Base-by-base conservation (phyloP, 2,888 invertebrate genomes). In the Caenorhabditis plicata region DNA sequence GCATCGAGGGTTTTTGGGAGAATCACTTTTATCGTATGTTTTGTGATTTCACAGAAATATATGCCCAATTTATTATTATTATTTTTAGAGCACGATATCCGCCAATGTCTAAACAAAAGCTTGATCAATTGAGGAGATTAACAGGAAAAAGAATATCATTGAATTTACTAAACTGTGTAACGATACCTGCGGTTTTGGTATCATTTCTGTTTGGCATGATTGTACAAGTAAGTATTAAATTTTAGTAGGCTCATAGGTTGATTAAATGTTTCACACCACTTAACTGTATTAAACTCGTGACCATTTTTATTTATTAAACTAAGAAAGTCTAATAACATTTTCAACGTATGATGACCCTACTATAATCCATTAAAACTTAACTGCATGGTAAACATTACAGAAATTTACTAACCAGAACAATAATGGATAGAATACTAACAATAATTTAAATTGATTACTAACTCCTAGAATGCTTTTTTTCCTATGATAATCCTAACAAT, bases 1-100 rank as follows among this genome's bases (percentile, higher is more conserved):
- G n/a, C 74, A 77, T 41, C 52, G 75, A 29, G 72, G 74, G 39
- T 77, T 76, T 62, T 78, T 77, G 41, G 75, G 75, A 48, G 77
- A 77, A 51, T 63, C 67, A 8, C 52, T 77, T 7, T 53, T 63
- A 23, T 55, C 68, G 76, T 76, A 50, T 51, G 70, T 47, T 11
- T 39, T 29, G 36, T 23, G 25, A 9, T 15, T 40, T 27, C 15
- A 41, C 5, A 27, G 26, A 11, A 20, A 20, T 27, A 13, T 42
- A 27, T 40, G n/a, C n/a, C n/a, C n/a, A n/a, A n/a, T n/a, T n/a
- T n/a, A n/a, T n/a, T n/a, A n/a, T n/a, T n/a, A 36, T 13, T 17
- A 27, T 2, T 62, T 74, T 49, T 53, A 75, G 75, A 9, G 52
- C 65, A 29, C 71, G 76, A 9, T 76, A 76, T 40, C 76, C 76